Base-by-base conservation (phyloP, 2,797 vertebrate species). In the Mus spretus region DNA sequence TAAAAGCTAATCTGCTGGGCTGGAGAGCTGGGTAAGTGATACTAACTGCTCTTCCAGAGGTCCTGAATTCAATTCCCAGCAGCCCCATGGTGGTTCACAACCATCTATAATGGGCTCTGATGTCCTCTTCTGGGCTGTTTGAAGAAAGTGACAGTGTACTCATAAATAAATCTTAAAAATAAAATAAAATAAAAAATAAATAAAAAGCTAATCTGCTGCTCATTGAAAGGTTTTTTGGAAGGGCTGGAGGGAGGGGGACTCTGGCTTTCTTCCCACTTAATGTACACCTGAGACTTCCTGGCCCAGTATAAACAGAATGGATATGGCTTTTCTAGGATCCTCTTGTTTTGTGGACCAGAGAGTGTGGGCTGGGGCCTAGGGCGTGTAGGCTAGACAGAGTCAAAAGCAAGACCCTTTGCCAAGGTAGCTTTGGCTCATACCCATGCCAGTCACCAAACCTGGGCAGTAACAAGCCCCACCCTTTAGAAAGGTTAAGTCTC, bases 161-260 rank as follows among this genome's bases (percentile, higher is more conserved):
- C 57, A 22, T 59, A 59, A 59, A 59, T 59, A 59, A 59, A 59
- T 59, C 1, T 59, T 59, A 19, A 57, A 20, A 59, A 59, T 40
- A 40, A 40, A 40, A 40, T 40, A 40, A 40, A 40, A 40, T 40
- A 40, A 40, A 40, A 40, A 40, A 40, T 40, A 40, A 40, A 40
- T 47, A 59, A 79, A 92, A 94, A 67, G 6, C 2, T 89, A n/a
- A 70, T n/a, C 34, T 92, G 8, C 24, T 47, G 40, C 53, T 96
- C 12, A 28, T 34, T 91, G 11, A 86, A 72, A 74, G 37, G 53
- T 80, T 86, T 89, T 78, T 74, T 81, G 12, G 34, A 59, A 80
- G 31, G n/a, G 53, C 9, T 88, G 31, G 53, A 83, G 24, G 67
- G 55, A 83, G 61, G 61, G 47, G 15, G 8, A 19, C 9, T 72